These are phyloP conservation scores for Anarrhichthys ocellatus DNA, from an alignment of 2,113 vertebrate genomes.

Conservation along the genomic window DNA sequence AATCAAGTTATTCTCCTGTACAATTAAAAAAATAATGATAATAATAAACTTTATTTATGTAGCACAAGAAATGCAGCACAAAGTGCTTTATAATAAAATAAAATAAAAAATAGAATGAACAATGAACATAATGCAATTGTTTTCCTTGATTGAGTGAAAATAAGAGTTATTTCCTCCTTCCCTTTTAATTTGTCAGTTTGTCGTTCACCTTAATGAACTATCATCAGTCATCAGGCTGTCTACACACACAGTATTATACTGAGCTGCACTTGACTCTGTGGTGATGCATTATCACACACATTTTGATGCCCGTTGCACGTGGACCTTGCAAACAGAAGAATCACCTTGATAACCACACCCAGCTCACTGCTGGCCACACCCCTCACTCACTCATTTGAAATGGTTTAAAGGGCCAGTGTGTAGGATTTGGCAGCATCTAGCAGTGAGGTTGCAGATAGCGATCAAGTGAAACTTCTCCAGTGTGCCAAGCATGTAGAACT, in stretches of 20 bases:
- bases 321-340: background rate
- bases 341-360: background rate
- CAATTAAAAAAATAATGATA: background rate
- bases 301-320: background rate
- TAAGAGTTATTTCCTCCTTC: constrained; percentile 18
- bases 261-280: background rate
- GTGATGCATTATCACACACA: too few species aligned
- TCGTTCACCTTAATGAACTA: constrained; percentile 51
- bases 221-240: constrained; percentile 34
- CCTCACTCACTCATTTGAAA: background rate
- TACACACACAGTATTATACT: background rate
- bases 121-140: background rate
- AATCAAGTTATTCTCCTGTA: constrained; percentile 1
- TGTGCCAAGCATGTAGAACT: too few species aligned
- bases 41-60: background rate
- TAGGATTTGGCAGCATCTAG: too few species aligned
- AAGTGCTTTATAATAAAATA: too few species aligned
- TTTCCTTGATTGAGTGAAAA: constrained; percentile 20
- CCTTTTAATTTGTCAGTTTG: constrained; percentile 35
- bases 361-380: background rate
- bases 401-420: too few species aligned
- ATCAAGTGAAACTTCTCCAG: too few species aligned
- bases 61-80: too few species aligned
- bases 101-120: background rate
- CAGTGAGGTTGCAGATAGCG: too few species aligned